Evolutionary conservation across 2,888 invertebrate species (phyloP), one percentile per base, ranked within the genome.

Genomic region (Cataglyphis livida): DNA sequence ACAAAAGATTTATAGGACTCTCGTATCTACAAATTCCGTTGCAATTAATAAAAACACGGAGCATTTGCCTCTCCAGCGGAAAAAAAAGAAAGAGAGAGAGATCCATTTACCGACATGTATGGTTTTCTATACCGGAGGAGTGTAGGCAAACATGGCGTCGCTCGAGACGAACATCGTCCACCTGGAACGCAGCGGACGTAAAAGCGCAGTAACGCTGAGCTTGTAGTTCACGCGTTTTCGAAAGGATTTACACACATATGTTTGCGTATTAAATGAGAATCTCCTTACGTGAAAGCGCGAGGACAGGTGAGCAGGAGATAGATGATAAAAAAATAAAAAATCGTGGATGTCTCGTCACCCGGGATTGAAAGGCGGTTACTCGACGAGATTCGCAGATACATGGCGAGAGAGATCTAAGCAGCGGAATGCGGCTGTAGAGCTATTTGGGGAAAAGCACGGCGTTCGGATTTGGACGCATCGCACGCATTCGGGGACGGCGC

Each of bases 381-480:
- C 21, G 32, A n/a, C n/a, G 10, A 12, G 32, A n/a, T 70, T 75
- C 71, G 70, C 82, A 83, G 90, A 88, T 90, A 92, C 38, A 41
- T 92, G 92, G 92, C 92, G 91, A 92, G 87, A 91, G 91, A 12
- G 41, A 92, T 89, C 89, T 88, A 88, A 89, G 74, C 82, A 87
- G 4, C 5, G 81, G 21, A 68, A 68, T 44, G 78, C n/a, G 41
- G 25, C n/a, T n/a, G 7, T 3, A 57, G 12, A 57, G 12, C n/a
- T 28, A 15, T 18, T n/a, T 9, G 51, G 7, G 7, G n/a, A 51
- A 6, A 7, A 51, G 7, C n/a, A n/a, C n/a, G n/a, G 18, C 44
- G 28, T 44, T 9, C 35, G 10, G 44, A 38, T 0, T 12, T 21
- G 6, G 25, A 75, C 10, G 48, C 62, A 21, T 12, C 12, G 4